phyloP scores from a whole-genome alignment of 2,888 invertebrate genomes.

The Oxytorus armatus region DNA sequence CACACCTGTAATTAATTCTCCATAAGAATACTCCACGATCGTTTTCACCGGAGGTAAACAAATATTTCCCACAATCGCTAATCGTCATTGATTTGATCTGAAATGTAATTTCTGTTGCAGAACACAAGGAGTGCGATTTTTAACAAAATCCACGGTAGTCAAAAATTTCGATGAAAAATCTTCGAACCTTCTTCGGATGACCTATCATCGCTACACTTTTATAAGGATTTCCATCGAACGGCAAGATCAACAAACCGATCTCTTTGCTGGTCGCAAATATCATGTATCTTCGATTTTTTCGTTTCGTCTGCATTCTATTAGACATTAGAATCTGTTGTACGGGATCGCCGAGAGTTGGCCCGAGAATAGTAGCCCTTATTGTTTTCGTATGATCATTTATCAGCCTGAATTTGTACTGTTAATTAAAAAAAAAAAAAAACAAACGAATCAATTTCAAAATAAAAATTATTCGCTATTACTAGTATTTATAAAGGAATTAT shows the following conservation, averaged over 20 bases:
- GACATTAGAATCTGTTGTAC: slow-evolving; percentile 85
- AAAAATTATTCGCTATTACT: neutral
- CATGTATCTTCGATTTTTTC: slow-evolving; percentile 84
- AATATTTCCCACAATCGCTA: slow-evolving; percentile 85
- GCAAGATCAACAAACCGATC: slow-evolving; percentile 89
- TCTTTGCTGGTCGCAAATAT: slow-evolving; percentile 88
- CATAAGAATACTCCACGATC: slow-evolving; percentile 87
- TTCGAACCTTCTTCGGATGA: slow-evolving; percentile 87
- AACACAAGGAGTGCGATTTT: neutral
- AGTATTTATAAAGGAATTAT: neutral
- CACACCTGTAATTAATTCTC: slow-evolving; percentile 86
- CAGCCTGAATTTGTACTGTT: slow-evolving; percentile 89
- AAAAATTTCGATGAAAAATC: neutral
- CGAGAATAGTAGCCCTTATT: slow-evolving; percentile 88
- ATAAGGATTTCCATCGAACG: slow-evolving; percentile 91
- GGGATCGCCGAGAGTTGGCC: slow-evolving; percentile 89
- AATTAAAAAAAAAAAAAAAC: slow-evolving; percentile 69
- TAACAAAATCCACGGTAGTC: neutral
- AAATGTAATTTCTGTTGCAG: slow-evolving; percentile 8
- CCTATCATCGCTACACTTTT: slow-evolving; percentile 87
- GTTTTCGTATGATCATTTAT: slow-evolving; percentile 88
- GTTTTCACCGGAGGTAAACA: slow-evolving; percentile 86
- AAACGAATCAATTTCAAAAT: slow-evolving; percentile 1
- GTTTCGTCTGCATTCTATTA: slow-evolving; percentile 55
- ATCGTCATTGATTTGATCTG: slow-evolving; percentile 83